Evolutionary conservation across 2,797 vertebrate genomes (phyloP).

Genomic region (Cirrhinus mrigala): DNA sequence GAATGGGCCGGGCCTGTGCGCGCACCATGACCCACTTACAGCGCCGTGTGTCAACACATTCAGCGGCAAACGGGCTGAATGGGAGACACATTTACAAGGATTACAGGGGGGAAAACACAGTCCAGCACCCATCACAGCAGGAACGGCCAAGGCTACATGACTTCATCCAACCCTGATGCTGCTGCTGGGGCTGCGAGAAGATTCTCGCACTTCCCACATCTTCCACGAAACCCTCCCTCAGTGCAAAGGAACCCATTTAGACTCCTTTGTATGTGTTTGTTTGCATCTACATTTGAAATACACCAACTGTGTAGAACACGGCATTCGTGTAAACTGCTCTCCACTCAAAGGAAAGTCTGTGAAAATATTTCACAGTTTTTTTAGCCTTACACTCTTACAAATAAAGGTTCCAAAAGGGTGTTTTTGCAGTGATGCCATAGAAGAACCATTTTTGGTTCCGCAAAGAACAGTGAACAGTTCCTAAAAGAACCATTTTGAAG

Average conservation of each 20-base stretch:
- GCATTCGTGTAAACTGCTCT: not conserved
- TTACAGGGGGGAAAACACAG: constrained; percentile 73
- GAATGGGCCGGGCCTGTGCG: constrained; percentile 86
- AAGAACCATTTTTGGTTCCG: too few relatives aligned
- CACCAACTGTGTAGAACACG: not conserved
- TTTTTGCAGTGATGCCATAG: too few relatives aligned
- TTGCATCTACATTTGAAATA: not conserved
- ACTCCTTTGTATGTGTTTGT: not conserved
- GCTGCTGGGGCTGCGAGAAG: not conserved
- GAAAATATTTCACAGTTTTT: not conserved
- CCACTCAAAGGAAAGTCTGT: too few relatives aligned
- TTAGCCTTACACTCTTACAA: too few relatives aligned
- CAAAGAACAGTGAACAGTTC: too few relatives aligned
- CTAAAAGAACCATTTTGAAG: too few relatives aligned
- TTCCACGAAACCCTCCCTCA: not conserved
- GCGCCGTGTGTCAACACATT: constrained; percentile 90
- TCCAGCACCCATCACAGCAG: constrained; percentile 68
- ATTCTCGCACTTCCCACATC: not conserved
- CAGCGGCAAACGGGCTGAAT: constrained; percentile 86
- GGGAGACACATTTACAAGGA: constrained; percentile 77
- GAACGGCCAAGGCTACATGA: not conserved
- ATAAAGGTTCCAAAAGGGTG: too few relatives aligned
- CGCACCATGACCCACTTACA: constrained; percentile 92
- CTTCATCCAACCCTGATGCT: not conserved
- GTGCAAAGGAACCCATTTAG: not conserved